These are phyloP conservation scores for Philhelius pedissequus DNA, from an alignment of 2,888 invertebrate species.

Conservation along the genomic window DNA sequence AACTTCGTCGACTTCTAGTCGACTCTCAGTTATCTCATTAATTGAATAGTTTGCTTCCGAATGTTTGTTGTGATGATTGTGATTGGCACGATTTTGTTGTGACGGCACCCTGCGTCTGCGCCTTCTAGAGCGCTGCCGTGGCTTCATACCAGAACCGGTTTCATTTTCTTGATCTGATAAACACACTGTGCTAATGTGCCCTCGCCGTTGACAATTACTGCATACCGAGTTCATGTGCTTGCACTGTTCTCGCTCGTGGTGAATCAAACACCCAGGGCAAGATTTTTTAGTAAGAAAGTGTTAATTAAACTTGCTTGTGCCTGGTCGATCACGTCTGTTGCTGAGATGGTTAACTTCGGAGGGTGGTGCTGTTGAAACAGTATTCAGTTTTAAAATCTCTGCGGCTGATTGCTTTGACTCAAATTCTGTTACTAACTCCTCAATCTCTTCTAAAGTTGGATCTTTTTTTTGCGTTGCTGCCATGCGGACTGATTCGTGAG, in stretches of 20 bases:
- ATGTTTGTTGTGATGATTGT: background rate
- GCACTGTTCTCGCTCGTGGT: slow-evolving; percentile 2
- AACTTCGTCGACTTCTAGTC: background rate
- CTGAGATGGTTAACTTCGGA: background rate
- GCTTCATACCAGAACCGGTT: background rate
- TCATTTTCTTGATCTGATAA: background rate
- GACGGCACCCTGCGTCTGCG: background rate
- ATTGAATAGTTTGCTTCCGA: background rate
- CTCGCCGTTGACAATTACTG: slow-evolving; percentile 1
- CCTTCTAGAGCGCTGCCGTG: background rate
- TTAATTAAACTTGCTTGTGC: too few species aligned
- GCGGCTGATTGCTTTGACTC: slow-evolving; percentile 18
- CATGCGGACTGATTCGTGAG: background rate
- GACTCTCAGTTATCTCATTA: background rate
- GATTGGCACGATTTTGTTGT: background rate
- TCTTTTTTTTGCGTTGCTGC: background rate
- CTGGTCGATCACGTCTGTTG: background rate
- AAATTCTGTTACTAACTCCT: background rate
- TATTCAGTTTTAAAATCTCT: background rate
- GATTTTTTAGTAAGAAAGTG: background rate
- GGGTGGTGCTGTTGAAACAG: background rate
- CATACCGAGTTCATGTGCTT: slow-evolving; percentile 15
- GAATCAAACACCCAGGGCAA: background rate
- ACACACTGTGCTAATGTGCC: slow-evolving; percentile 10
- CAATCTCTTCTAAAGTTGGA: background rate